phyloP scores from a whole-genome alignment of 30 jellyfish, hydroid and myxozoan genomes.

The Aurelia coerulea region DNA sequence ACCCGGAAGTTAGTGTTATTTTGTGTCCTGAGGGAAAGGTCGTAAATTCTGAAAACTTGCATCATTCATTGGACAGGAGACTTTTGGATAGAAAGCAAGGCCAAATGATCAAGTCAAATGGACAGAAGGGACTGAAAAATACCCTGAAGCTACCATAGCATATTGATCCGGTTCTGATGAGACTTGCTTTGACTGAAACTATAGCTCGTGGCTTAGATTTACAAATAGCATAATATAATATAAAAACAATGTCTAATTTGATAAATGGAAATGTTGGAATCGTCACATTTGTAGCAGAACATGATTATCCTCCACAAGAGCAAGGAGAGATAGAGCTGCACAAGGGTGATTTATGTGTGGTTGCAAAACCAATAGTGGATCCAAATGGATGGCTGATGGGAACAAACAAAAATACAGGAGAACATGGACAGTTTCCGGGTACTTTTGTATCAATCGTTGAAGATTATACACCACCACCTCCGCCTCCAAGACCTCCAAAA shows the following conservation, averaged over 20 bases:
- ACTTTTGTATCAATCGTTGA: conserved; percentile 71
- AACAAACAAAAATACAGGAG: conserved; percentile 70
- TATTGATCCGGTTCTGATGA: no score
- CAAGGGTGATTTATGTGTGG: conserved; percentile 78
- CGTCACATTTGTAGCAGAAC: conserved; percentile 71
- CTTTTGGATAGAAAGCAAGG: no score
- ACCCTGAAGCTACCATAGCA: no score
- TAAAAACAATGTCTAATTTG: neutral
- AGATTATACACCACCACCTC: conserved; percentile 84
- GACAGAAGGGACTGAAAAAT: no score
- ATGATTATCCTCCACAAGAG: conserved; percentile 66
- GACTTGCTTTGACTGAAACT: no score
- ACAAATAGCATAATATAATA: no score
- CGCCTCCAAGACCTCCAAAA: conserved; percentile 80
- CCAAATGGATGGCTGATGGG: conserved; percentile 90
- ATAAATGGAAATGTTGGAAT: conserved; percentile 65
- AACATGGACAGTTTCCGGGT: conserved; percentile 93
- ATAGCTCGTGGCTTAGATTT: no score
- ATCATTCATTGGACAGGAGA: no score
- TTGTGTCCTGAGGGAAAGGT: no score
- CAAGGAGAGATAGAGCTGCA: conserved; percentile 75
- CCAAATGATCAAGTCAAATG: no score
- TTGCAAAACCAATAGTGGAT: conserved; percentile 71
- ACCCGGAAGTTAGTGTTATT: no score
- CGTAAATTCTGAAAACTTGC: no score